These are phyloP conservation scores for Entomobrya proxima DNA, from an alignment of 2,888 invertebrate genomes.

Conservation along the genomic window DNA sequence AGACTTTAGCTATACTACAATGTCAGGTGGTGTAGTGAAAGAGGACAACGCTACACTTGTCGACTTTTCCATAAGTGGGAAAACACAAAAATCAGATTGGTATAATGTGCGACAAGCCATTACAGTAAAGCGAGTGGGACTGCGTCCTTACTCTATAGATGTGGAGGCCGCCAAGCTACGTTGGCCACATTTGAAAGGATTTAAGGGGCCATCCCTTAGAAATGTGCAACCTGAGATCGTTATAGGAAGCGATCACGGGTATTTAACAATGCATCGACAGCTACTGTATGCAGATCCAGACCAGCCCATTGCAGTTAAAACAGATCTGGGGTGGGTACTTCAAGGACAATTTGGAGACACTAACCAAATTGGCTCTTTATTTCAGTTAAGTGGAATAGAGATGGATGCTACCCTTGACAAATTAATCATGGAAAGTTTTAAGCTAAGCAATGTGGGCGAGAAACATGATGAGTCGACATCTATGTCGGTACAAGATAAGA, in stretches of 20 bases:
- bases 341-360: too few relatives aligned
- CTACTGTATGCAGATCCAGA: background rate
- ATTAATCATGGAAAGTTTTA: background rate
- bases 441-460: background rate
- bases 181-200: background rate
- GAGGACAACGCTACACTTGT: background rate
- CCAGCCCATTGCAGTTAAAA: background rate
- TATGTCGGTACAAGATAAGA: too few relatives aligned
- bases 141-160: background rate
- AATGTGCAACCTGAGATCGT: background rate
- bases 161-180: background rate
- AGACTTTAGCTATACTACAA: background rate
- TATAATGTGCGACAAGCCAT: background rate
- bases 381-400: too few relatives aligned
- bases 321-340: background rate
- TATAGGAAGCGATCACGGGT: background rate
- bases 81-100: background rate
- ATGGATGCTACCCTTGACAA: background rate
- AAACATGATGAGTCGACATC: too few relatives aligned
- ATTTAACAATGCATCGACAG: background rate
- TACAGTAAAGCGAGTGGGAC: background rate
- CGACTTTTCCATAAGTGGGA: background rate
- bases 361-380: too few relatives aligned
- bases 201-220: background rate
- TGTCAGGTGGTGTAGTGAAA: background rate